Evolutionary conservation across 2,888 invertebrate genomes (phyloP).

Genomic region (Linyphia triangularis): DNA sequence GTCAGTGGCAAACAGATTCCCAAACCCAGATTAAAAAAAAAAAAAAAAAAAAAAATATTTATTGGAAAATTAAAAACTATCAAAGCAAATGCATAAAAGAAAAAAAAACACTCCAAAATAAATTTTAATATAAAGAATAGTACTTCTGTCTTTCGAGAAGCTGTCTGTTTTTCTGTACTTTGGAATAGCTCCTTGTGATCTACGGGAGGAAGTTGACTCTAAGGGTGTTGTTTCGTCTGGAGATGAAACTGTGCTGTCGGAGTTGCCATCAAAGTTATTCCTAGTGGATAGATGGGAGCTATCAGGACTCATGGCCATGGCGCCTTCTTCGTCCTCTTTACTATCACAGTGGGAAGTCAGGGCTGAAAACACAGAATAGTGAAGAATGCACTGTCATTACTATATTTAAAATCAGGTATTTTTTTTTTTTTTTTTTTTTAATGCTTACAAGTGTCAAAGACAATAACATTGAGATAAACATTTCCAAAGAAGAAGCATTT

Average conservation of each 20-base stretch:
- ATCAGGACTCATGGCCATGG: slow-evolving; percentile 42
- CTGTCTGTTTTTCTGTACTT: slow-evolving; percentile 69
- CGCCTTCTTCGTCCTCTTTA: slow-evolving; percentile 52
- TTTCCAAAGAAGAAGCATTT: no score
- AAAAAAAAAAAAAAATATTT: neutral
- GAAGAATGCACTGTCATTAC: neutral
- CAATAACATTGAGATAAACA: no score
- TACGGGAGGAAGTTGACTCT: slow-evolving; percentile 67
- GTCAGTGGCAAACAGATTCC: neutral
- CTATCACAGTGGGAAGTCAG: slow-evolving; percentile 32
- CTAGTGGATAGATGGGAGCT: slow-evolving; percentile 56
- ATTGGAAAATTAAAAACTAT: neutral
- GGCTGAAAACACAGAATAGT: slow-evolving; percentile 5
- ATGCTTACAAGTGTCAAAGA: no score
- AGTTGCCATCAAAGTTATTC: slow-evolving; percentile 70
- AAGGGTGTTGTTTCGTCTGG: slow-evolving; percentile 76
- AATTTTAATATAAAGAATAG: neutral
- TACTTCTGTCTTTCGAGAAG: slow-evolving; percentile 60
- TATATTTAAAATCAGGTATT: neutral
- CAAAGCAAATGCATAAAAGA: neutral
- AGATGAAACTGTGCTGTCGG: slow-evolving; percentile 75
- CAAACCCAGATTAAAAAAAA: no score
- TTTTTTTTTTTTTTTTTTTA: no score
- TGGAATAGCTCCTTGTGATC: slow-evolving; percentile 77
- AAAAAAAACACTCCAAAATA: neutral